Conservation (phyloP, 2,888 invertebrate species). For the Nomada flava region DNA sequence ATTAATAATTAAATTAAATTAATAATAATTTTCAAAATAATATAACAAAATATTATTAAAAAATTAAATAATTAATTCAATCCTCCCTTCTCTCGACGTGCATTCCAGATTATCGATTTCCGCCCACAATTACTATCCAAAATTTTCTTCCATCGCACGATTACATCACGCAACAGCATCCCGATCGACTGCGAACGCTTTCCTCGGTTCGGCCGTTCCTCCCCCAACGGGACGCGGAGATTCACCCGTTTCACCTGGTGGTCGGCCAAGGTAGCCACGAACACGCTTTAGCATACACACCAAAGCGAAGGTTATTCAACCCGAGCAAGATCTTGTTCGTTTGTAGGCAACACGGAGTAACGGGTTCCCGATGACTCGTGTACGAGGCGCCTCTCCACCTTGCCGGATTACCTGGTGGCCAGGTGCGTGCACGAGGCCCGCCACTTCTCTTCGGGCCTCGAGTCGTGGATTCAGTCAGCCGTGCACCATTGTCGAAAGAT, state of each 20-base stretch:
- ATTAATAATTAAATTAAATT: too few species aligned
- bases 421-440: slow-evolving; percentile 61
- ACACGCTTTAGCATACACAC: slow-evolving; percentile 53
- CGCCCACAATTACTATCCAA: neutral
- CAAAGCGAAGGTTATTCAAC: slow-evolving; percentile 81
- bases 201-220: too few species aligned
- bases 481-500: slow-evolving; percentile 81
- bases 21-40: too few species aligned
- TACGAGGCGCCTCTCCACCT: slow-evolving; percentile 64
- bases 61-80: too few species aligned
- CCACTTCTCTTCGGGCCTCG: slow-evolving; percentile 53
- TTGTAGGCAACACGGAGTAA: slow-evolving; percentile 70
- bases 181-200: neutral
- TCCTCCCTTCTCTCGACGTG: too few species aligned
- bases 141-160: neutral
- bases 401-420: slow-evolving; percentile 62
- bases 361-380: slow-evolving; percentile 77
- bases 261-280: slow-evolving; percentile 58
- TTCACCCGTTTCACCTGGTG: slow-evolving; percentile 65
- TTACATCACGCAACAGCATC: slow-evolving; percentile 19
- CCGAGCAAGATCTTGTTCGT: slow-evolving; percentile 73
- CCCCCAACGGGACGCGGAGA: slow-evolving; percentile 9
- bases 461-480: slow-evolving; percentile 79
- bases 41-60: too few species aligned
- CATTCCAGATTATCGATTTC: too few species aligned